Evolutionary conservation across 2,113 vertebrate genomes (phyloP).

Genomic region (Cepphus grylle): DNA sequence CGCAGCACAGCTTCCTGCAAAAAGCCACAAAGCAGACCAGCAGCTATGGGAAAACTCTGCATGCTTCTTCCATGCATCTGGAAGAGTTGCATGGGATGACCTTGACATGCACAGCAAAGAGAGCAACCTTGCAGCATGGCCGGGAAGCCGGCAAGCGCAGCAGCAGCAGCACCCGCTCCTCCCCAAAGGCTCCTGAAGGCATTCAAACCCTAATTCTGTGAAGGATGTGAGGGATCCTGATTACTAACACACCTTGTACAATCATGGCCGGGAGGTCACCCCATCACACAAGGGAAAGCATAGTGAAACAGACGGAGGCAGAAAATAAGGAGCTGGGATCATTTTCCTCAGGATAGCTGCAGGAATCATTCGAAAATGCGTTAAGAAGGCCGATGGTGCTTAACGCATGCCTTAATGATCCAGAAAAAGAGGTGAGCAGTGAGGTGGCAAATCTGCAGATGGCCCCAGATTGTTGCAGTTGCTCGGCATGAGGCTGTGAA

Average conservation of each 20-base stretch:
- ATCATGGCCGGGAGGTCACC: neutral
- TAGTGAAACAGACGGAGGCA: neutral
- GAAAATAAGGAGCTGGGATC: neutral
- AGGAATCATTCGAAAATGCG: neutral
- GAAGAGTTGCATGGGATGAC: neutral
- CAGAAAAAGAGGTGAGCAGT: slow-evolving; percentile 33
- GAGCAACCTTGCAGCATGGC: neutral
- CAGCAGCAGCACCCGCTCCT: neutral
- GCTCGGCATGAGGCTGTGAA: neutral
- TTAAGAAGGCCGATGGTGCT: neutral
- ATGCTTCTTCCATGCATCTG: neutral
- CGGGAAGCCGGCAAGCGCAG: neutral
- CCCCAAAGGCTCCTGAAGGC: neutral
- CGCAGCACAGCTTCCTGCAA: neutral
- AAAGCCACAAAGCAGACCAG: neutral
- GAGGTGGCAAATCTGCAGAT: slow-evolving; percentile 46
- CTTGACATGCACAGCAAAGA: neutral
- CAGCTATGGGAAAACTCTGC: neutral
- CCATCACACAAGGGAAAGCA: neutral
- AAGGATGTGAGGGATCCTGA: neutral
- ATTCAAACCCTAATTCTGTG: neutral
- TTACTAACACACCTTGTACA: neutral
- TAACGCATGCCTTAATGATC: slow-evolving; percentile 9
- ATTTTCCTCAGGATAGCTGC: neutral
- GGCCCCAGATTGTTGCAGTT: neutral